Conservation (phyloP, 2,797 vertebrate species). For the Gymnopithys bicolor region DNA sequence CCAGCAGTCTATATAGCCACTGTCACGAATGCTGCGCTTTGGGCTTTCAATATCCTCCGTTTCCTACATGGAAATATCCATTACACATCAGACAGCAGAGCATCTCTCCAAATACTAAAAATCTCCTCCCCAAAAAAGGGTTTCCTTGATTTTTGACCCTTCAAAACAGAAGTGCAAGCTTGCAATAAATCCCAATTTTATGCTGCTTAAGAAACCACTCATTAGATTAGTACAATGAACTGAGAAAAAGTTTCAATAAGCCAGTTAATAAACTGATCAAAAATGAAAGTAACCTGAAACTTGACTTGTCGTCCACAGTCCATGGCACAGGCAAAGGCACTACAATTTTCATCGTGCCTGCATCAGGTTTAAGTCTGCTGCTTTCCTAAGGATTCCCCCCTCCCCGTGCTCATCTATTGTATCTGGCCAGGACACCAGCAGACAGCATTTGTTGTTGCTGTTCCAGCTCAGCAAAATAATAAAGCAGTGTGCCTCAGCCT, state of each 20-base stretch:
- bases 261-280: constrained; percentile 18
- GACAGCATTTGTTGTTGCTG: constrained; percentile 56
- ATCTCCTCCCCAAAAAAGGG: not conserved
- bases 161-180: not conserved
- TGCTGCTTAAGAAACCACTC: not conserved
- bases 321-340: constrained; percentile 53
- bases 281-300: constrained; percentile 63
- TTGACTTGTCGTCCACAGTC: constrained; percentile 64
- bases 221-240: not conserved
- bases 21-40: constrained; percentile 93
- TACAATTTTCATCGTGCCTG: constrained; percentile 34
- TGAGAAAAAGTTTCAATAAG: not conserved
- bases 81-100: not conserved
- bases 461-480: constrained; percentile 65
- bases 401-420: constrained; percentile 29
- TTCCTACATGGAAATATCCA: constrained; percentile 79
- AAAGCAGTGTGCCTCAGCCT: constrained; percentile 61
- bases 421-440: constrained; percentile 50
- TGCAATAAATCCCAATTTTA: not conserved
- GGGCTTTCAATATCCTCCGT: constrained; percentile 91
- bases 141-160: not conserved
- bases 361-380: constrained; percentile 11
- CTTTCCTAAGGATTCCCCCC: not conserved
- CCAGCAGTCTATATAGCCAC: constrained; percentile 98
- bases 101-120: not conserved